These are phyloP conservation scores for Hanleya hanleyi DNA, from an alignment of 2,888 invertebrate species.

Conservation along the genomic window DNA sequence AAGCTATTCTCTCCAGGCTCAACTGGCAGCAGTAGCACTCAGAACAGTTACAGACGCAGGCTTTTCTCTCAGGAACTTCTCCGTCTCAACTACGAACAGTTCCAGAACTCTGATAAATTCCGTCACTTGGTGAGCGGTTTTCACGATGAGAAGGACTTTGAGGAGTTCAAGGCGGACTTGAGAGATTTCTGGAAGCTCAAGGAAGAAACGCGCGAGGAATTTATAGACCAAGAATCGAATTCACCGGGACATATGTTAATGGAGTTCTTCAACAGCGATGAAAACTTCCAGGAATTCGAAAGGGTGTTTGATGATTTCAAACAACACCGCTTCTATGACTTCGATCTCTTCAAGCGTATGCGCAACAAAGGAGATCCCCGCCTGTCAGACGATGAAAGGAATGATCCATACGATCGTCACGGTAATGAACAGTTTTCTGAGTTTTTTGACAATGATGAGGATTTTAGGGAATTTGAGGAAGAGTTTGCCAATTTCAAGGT, in stretches of 20 bases:
- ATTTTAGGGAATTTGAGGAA: constrained; percentile 62
- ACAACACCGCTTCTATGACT: neutral
- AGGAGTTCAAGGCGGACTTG: constrained; percentile 64
- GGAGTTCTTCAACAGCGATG: constrained; percentile 65
- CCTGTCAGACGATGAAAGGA: constrained; percentile 22
- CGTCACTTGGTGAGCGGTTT: constrained; percentile 56
- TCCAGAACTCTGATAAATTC: constrained; percentile 43
- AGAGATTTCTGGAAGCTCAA: constrained; percentile 45
- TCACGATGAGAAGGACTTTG: constrained; percentile 61
- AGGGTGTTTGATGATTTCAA: constrained; percentile 60
- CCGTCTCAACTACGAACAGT: constrained; percentile 41
- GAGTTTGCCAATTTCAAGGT: constrained; percentile 61
- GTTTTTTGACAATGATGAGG: constrained; percentile 65
- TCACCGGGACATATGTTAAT: constrained; percentile 38
- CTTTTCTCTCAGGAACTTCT: constrained; percentile 18
- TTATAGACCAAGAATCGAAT: neutral
- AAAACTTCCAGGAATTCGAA: constrained; percentile 66
- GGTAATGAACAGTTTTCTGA: constrained; percentile 49
- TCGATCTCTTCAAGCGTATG: neutral
- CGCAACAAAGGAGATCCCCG: neutral
- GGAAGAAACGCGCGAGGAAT: neutral
- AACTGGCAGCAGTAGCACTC: neutral
- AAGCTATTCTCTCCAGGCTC: constrained; percentile 6
- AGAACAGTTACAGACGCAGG: neutral
- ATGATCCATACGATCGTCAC: constrained; percentile 17